Evolutionary conservation across 2,113 vertebrate species (phyloP), one percentile per base, ranked within the genome.

Genomic region (Phyllostomus hastatus): DNA sequence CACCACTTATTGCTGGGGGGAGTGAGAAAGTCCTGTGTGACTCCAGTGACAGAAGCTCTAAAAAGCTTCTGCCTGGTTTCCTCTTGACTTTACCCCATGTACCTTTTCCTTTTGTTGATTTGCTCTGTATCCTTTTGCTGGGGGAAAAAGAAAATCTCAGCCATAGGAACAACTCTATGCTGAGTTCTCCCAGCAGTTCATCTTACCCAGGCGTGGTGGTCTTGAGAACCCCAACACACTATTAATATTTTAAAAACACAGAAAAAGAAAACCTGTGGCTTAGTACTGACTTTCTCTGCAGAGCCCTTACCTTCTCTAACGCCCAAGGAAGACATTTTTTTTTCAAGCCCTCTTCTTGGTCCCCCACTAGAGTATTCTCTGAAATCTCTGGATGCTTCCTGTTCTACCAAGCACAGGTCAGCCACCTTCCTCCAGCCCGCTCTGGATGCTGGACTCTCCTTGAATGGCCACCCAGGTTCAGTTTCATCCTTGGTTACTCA

Each of bases 401-500:
- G 12, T 16, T 26, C 46, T 20, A 41, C 17, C 57, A 33, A 16
- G 50, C 24, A 8, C 35, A 17, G 41, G 33, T 28, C 46, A 50
- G 35, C 46, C 24, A 26, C 38, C 26, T 46, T 78, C 31, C 59
- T 46, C 57, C 57, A n/a, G 67, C 19, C 15, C 0, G 5, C 46
- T 48, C 7, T 61, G 57, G 41, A 8, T 57, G 46, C 86, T 16
- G 38, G 26, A 3, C 31, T 20, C 3, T 35, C n/a, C 16, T 41
- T 12, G 35, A 22, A 67, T 57, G 2, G 7, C 38, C 26, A 1
- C 0, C 3, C 1, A 7, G 48, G 16, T 48, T 59, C 26, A 6
- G 22, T 19, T 26, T 48, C n/a, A 12, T 31, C 52, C 59, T 24
- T 28, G 61, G 22, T 35, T 35, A 4, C 61, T 66, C n/a, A 8